Conservation (phyloP, 2,113 vertebrate species). For the Lycaon pictus region DNA sequence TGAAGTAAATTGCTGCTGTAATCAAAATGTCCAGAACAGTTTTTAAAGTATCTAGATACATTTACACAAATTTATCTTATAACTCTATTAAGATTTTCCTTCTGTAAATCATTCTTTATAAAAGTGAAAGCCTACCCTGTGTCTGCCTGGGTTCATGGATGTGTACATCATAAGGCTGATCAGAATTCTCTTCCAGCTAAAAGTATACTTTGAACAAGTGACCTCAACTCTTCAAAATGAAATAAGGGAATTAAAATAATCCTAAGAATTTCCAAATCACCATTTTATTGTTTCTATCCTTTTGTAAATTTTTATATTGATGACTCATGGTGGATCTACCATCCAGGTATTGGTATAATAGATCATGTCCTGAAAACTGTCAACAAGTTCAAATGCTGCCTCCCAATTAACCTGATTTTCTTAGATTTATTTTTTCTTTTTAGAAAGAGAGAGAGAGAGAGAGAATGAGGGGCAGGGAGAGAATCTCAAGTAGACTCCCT, state of each 20-base stretch:
- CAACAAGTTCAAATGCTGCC: background rate
- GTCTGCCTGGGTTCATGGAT: rapidly evolving
- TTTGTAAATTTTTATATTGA: background rate
- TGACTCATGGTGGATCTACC: background rate
- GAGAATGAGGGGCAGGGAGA: background rate
- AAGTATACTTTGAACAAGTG: background rate
- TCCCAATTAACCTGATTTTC: background rate
- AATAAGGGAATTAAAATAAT: background rate
- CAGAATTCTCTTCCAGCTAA: background rate
- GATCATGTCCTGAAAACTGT: background rate
- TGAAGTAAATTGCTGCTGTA: background rate
- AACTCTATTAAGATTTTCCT: background rate
- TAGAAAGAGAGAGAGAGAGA: background rate
- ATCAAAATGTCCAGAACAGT: background rate
- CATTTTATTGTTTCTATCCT: background rate
- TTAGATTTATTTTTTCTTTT: background rate
- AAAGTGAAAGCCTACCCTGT: background rate
- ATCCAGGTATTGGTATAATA: background rate
- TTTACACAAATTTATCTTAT: background rate
- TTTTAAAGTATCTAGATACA: background rate
- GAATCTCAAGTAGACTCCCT: background rate
- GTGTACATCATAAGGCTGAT: background rate
- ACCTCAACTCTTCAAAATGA: background rate
- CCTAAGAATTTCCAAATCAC: background rate
- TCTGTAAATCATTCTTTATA: background rate